These are phyloP conservation scores for Drosophila santomea DNA, from an alignment of 1,140 invertebrate genomes.

Conservation along the genomic window DNA sequence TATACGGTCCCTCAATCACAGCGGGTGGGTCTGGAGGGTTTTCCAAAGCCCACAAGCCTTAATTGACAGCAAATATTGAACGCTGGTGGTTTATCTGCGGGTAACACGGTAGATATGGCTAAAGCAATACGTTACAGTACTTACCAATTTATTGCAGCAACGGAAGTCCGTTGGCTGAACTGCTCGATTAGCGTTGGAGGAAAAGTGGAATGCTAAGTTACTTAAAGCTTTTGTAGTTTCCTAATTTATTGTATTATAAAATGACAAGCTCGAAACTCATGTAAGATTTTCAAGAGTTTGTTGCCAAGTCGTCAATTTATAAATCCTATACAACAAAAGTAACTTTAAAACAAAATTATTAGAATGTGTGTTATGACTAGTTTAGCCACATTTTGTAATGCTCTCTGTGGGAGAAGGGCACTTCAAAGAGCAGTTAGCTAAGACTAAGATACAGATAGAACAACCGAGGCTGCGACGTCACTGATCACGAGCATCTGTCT, in stretches of 20 bases:
- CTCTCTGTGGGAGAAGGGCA: slow-evolving; percentile 3
- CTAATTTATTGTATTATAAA: not conserved
- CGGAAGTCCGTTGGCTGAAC: not conserved
- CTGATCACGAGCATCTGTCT: slow-evolving; percentile 71
- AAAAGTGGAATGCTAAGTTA: too few species aligned
- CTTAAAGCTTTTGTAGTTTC: too few species aligned
- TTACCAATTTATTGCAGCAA: slow-evolving; percentile 42
- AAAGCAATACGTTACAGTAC: slow-evolving; percentile 10
- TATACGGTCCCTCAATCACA: slow-evolving; percentile 32
- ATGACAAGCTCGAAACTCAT: too few species aligned
- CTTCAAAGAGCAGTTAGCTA: slow-evolving; percentile 7
- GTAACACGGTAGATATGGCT: slow-evolving; percentile 1
- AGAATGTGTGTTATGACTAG: not conserved
- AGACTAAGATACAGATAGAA: slow-evolving; percentile 43
- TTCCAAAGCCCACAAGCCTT: slow-evolving; percentile 16
- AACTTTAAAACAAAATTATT: too few species aligned
- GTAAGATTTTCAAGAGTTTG: too few species aligned
- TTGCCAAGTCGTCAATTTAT: too few species aligned
- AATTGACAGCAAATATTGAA: slow-evolving; percentile 24
- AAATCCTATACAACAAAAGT: too few species aligned
- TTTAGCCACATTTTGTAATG: not conserved
- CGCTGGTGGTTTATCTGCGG: slow-evolving; percentile 55
- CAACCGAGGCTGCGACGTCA: slow-evolving; percentile 47
- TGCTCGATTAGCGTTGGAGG: not conserved
- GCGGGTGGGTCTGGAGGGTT: slow-evolving; percentile 22